Base-by-base conservation (phyloP, 2,113 vertebrate species). In the Gulo gulo region DNA sequence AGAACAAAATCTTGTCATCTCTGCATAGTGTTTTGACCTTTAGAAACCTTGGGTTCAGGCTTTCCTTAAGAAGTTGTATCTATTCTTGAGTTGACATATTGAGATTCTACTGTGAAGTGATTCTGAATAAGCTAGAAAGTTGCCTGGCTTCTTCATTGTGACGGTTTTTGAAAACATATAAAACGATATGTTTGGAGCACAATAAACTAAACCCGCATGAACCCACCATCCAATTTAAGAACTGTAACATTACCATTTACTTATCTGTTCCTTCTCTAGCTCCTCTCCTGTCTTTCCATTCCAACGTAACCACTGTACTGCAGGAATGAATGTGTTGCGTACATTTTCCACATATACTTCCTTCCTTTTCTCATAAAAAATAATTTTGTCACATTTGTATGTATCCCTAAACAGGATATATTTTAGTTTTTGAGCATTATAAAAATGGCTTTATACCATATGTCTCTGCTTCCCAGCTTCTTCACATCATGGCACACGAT, bases 381-480 rank as follows among this genome's bases (percentile, higher is more conserved):
- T 93, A 63, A 34, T 55, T 80, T 82, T 96, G 7, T 34, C 82
- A 91, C 14, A 31, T 74, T 31, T 90, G 7, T 90, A 34, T 15
- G 45, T 57, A 34, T 69, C 9, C 10, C 45, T 52, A 39, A 86
- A 84, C 7, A 89, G 65, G 39, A 79, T 67, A 45, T 61, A 73
- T 91, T 86, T 97, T 91, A 45, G 2, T 52, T 91, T 96, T 76
- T 88, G 74, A 83, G 59, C 83, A 21, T 81, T 86, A 65, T 85
- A 13, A 26, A 94, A 86, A 80, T 84, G 71, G 15, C 29, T 89
- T 76, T 94, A 39, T 88, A 59, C 39, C 34, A 16, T 83, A 39
- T 59, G 7, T 78, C 63, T 69, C 45, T 84, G 1, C 39, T 93
- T 96, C 31, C 34, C 36, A 71, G 31, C 36, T 78, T 76, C 14